Base-by-base conservation (phyloP, 2,888 invertebrate species). In the Liposcelis brunnea region DNA sequence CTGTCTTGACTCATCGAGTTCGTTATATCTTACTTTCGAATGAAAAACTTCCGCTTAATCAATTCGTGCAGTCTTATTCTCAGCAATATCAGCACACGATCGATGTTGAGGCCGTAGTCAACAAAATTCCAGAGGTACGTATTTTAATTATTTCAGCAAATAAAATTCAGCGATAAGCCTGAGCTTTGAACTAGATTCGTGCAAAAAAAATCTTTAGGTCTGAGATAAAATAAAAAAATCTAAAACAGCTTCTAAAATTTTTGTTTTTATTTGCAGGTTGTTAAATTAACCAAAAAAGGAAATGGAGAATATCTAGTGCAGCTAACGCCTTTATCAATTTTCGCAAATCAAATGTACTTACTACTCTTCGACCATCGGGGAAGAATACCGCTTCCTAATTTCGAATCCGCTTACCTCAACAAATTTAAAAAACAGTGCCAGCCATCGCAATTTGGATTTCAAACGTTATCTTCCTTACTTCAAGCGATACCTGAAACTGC, bases 401-500 rank as follows among this genome's bases (percentile, higher is more conserved):
- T 69, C 44, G 66, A 68, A 44, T 52, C 55, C 7, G 59, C 61
- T 2, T 69, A 65, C 47, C 50, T 61, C n/a, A 57, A 59, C 19
- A 53, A 61, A 32, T 62, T 56, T 44, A 68, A 69, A 3, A 59
- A 62, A 15, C 57, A 66, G 21, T 64, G 70, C 31, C 66, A 66
- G 47, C 66, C 71, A 7, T 64, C 67, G 0, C 59, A 67, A 16
- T 70, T 68, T 54, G 73, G 74, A 1, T 72, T 61, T 52, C 61
- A 69, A 2, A 68, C 64, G 8, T 48, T 71, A 2, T 55, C 58
- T n/a, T 61, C 69, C 2, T 58, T 75, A 38, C 60, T 75, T 6
- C 65, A 68, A 51, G 65, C 70, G 6, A 58, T 74, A 12, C 64
- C 71, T 7, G 71, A 72, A 49, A 67, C 72, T 2, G 66, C 71